Evolutionary conservation across 2,797 vertebrate genomes (phyloP).

Genomic region (Sebastes cheni): DNA sequence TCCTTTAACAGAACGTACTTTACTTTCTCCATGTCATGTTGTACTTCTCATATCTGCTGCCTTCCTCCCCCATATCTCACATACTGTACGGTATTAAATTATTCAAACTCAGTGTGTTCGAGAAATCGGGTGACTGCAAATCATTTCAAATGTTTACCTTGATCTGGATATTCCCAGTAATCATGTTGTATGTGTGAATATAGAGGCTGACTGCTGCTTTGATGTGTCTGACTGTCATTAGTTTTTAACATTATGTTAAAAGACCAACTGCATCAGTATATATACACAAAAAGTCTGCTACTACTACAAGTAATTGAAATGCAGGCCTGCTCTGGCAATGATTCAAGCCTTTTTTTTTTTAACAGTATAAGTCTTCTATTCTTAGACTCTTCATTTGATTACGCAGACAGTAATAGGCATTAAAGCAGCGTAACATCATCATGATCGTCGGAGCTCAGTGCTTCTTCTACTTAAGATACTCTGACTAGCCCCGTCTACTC

Average conservation of each 20-base stretch:
- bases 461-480: neutral
- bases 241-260: slow-evolving; percentile 2
- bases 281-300: neutral
- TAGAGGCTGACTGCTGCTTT: neutral
- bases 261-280: neutral
- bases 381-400: slow-evolving; percentile 37
- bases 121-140: neutral
- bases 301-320: neutral
- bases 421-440: slow-evolving; percentile 11
- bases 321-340: neutral
- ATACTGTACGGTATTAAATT: neutral
- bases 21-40: neutral
- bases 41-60: neutral
- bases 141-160: neutral
- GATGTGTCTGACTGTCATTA: neutral
- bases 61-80: neutral
- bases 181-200: neutral
- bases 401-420: slow-evolving; percentile 9
- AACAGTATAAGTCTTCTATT: slow-evolving; percentile 26
- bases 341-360: neutral
- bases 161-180: neutral
- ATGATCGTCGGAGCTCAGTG: slow-evolving; percentile 9
- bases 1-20: too few species aligned
- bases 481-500: neutral
- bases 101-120: neutral